A percentile compares a stretch with the other conserved stretches of the same genome.
phyloP scores from a whole-genome alignment of 1,140 invertebrate species.

The Propsilocerus akamusi region DNA sequence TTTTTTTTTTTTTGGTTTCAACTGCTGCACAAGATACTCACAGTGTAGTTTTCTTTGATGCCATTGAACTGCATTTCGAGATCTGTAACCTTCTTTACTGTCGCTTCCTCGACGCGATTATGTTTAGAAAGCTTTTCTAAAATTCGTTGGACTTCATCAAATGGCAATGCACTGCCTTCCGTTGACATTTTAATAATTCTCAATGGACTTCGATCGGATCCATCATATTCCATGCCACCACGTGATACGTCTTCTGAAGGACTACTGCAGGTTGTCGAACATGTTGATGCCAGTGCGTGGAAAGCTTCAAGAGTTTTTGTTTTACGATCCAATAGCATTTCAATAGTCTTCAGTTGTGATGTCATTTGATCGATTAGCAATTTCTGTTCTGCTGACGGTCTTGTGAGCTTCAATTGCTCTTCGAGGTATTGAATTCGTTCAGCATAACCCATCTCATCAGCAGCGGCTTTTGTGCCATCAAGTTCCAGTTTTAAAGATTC shows the following conservation, averaged over 20 bases:
- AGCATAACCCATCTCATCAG: conserved; percentile 28
- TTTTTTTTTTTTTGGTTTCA: neutral
- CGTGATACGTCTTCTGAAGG: conserved; percentile 61
- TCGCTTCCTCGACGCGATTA: conserved; percentile 48
- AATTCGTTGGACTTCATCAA: conserved; percentile 35
- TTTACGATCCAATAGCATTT: conserved; percentile 37
- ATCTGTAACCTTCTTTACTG: conserved; percentile 50
- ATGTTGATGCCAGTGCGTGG: conserved; percentile 31
- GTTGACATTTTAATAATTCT: conserved; percentile 6
- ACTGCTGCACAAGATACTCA: conserved; percentile 23
- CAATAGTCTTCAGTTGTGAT: conserved; percentile 31
- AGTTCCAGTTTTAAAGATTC: conserved; percentile 31
- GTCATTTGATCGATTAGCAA: conserved; percentile 15
- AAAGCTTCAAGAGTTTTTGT: conserved; percentile 46
- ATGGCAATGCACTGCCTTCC: conserved; percentile 22
- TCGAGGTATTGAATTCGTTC: conserved; percentile 32
- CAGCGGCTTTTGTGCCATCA: conserved; percentile 26
- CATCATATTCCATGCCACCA: neutral
- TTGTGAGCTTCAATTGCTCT: conserved; percentile 34
- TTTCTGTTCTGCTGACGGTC: conserved; percentile 30
- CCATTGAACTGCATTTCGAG: conserved; percentile 46
- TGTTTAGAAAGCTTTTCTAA: conserved; percentile 46
- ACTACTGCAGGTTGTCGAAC: conserved; percentile 38
- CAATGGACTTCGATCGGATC: neutral
- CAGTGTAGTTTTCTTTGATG: conserved; percentile 34